Percentiles rank a stretch among this genome's conserved stretches.
These are phyloP conservation scores for Nesoenas mayeri DNA, from an alignment of 2,113 vertebrate species.

Conservation along the genomic window DNA sequence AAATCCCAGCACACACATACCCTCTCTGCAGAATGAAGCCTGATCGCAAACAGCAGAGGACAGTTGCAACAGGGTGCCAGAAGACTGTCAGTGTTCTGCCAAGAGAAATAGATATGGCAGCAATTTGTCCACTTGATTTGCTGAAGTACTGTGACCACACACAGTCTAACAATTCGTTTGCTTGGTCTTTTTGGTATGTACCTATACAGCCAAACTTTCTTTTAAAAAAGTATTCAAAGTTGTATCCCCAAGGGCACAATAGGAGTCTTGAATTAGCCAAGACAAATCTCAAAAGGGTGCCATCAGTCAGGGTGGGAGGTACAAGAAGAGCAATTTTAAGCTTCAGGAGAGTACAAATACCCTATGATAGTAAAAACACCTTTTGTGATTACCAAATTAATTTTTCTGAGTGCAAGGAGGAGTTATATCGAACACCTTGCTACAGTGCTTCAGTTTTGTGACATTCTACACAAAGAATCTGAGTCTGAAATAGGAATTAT, in stretches of 20 bases:
- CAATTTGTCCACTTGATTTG: slow-evolving; percentile 27
- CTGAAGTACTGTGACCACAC: slow-evolving; percentile 26
- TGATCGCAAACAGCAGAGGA: background rate
- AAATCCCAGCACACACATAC: background rate
- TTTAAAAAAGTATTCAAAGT: background rate
- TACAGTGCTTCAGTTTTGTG: background rate
- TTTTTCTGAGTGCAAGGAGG: background rate
- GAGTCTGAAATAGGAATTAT: background rate
- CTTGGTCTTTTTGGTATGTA: background rate
- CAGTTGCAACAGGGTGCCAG: background rate
- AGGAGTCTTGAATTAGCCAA: background rate
- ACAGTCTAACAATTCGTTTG: background rate
- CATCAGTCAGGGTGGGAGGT: background rate
- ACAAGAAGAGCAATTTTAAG: background rate
- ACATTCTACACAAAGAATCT: background rate
- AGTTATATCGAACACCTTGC: background rate
- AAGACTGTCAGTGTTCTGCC: slow-evolving; percentile 9
- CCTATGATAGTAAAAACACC: background rate
- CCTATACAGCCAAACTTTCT: background rate
- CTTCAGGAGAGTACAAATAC: background rate
- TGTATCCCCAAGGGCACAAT: background rate
- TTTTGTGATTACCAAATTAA: background rate
- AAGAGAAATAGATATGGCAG: slow-evolving; percentile 40
- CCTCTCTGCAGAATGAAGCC: background rate
- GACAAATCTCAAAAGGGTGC: background rate